Evolutionary conservation across 2,888 invertebrate genomes (phyloP), one percentile per base, ranked within the genome.

Genomic region (Xestia rhomboidea): DNA sequence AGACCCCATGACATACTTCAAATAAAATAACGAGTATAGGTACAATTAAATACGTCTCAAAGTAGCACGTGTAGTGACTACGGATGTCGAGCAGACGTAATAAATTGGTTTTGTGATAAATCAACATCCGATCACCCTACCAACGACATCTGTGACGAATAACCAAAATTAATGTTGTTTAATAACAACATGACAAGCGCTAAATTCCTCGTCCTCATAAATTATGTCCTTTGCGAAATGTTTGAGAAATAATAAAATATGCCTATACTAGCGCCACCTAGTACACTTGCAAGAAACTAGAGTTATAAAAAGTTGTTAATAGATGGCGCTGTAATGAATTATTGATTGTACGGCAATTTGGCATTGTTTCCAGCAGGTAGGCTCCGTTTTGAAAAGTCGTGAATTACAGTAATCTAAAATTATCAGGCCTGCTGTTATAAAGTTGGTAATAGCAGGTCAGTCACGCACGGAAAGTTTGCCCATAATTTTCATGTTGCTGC

Each of bases 391-490:
- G n/a, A 67, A 62, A 69, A 81, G 49, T 75, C 60, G 62, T 74
- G 51, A 64, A 78, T 74, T 57, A 64, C 46, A 60, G 64, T 84
- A 66, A 76, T 78, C 57, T 68, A 38, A 77, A 75, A 83, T 86
- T 70, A 77, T 77, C 30, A 13, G n/a, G 51, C 67, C 63, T 41
- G 78, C 77, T 41, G 81, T 85, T 86, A 81, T 72, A 81, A 87
- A 81, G 81, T 83, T 85, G 51, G 69, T 70, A 77, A 83, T 75
- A 77, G 68, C 64, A 75, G 87, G 84, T 84, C 87, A 85, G 88
- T 87, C 90, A 90, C 90, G 90, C 87, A 82, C 88, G 62, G 72
- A 85, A 90, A 89, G 84, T 90, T 90, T 76, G 62, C 75, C 83
- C 71, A 75, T 85, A 83, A 88, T 89, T 90, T 88, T 84, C 85